A percentile compares a stretch with the other conserved stretches of the same genome.
Conservation (phyloP, 2,888 invertebrate species). For the Tipula lateralis region DNA sequence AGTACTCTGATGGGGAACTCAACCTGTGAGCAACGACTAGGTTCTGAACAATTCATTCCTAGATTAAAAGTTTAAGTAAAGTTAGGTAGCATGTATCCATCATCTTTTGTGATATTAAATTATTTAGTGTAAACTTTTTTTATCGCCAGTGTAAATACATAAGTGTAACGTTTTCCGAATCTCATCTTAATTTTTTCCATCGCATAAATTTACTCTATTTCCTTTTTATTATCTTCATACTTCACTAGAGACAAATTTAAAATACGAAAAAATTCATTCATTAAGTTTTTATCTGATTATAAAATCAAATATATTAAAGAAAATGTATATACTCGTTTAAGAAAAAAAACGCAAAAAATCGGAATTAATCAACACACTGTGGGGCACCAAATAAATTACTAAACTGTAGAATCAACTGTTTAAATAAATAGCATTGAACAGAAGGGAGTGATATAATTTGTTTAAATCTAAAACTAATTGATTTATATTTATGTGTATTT, state of each 20-base stretch:
- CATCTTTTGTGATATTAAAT: too few species aligned
- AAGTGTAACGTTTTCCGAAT: not conserved
- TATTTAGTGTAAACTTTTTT: too few species aligned
- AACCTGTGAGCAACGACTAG: too few species aligned
- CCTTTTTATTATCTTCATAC: not conserved
- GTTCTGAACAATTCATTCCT: too few species aligned
- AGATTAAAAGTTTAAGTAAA: too few species aligned
- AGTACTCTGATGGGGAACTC: too few species aligned
- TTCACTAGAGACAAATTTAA: not conserved
- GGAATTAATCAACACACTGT: not conserved
- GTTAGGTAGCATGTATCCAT: too few species aligned
- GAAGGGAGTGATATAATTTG: not conserved
- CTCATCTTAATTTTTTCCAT: not conserved
- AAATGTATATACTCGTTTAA: not conserved
- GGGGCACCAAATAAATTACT: not conserved
- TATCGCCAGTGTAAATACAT: too few species aligned
- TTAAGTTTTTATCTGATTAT: not conserved
- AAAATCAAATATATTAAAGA: constrained; percentile 24
- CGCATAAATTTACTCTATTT: not conserved
- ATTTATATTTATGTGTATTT: not conserved
- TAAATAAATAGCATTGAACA: not conserved
- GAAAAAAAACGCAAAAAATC: not conserved
- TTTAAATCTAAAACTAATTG: not conserved
- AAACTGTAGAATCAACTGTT: not conserved
- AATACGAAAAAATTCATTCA: not conserved